These are phyloP conservation scores for Gonioctena quinquepunctata DNA, from an alignment of 1,140 invertebrate genomes.

Conservation along the genomic window DNA sequence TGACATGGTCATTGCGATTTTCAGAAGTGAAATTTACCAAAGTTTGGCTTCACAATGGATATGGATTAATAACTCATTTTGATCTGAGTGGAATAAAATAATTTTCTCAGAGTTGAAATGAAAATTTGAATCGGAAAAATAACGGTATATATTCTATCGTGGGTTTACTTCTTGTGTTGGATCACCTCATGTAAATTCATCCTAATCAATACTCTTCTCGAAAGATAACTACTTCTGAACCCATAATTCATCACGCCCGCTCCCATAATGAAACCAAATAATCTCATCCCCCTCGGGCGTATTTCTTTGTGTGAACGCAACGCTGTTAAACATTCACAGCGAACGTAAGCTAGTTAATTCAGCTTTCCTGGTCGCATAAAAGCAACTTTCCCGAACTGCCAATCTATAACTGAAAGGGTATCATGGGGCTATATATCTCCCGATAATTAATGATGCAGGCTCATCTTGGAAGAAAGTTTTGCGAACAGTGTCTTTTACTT, in stretches of 20 bases:
- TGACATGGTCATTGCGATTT: no score
- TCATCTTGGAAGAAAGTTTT: not conserved
- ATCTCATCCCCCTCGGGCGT: not conserved
- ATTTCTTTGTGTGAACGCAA: not conserved
- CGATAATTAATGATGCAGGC: not conserved
- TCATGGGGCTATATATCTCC: not conserved
- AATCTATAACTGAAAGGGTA: not conserved
- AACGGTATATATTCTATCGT: no score
- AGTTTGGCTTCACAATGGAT: no score
- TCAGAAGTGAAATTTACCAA: no score
- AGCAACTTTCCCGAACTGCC: not conserved
- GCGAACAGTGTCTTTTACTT: no score
- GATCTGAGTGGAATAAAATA: no score
- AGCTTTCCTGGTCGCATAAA: not conserved
- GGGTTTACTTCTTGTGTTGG: no score
- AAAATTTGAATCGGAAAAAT: no score
- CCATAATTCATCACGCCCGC: not conserved
- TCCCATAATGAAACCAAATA: not conserved
- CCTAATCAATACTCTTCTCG: no score
- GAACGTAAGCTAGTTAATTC: not conserved
- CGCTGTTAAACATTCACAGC: not conserved
- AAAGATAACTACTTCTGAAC: not conserved
- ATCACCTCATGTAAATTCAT: no score
- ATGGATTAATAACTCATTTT: no score
- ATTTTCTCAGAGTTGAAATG: no score